phyloP scores from a whole-genome alignment of 2,888 invertebrate species.

The Alloscopus bannaensis region DNA sequence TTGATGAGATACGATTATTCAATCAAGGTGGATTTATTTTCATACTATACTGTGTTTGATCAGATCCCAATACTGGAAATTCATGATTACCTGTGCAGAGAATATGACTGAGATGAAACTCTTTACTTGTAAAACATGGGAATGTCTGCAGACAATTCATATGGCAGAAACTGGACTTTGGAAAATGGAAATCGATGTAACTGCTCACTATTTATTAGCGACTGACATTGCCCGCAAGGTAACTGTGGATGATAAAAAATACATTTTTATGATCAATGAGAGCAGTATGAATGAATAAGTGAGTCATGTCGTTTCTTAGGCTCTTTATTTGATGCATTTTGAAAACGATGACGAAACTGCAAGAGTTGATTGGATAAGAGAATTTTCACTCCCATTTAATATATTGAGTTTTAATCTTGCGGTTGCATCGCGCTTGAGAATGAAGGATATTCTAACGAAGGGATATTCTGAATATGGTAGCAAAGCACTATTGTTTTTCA shows the following conservation, averaged over 20 bases:
- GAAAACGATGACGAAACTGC: slow-evolving; percentile 81
- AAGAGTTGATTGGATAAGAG: slow-evolving; percentile 85
- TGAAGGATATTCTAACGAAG: slow-evolving; percentile 74
- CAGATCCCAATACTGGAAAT: slow-evolving; percentile 93
- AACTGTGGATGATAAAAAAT: slow-evolving; percentile 57
- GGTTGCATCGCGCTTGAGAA: slow-evolving; percentile 81
- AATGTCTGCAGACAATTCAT: slow-evolving; percentile 90
- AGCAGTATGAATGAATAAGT: neutral
- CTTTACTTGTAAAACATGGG: slow-evolving; percentile 97
- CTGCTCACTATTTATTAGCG: slow-evolving; percentile 89
- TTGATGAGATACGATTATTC: too few relatives aligned
- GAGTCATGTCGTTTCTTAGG: slow-evolving; percentile 74
- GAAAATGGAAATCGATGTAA: slow-evolving; percentile 81
- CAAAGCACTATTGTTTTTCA: neutral
- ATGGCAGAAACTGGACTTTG: slow-evolving; percentile 76
- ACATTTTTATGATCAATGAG: neutral
- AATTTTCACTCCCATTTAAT: slow-evolving; percentile 90
- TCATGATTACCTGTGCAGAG: slow-evolving; percentile 92
- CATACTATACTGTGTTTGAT: neutral
- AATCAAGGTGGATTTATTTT: neutral
- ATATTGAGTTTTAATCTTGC: slow-evolving; percentile 92
- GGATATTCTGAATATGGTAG: slow-evolving; percentile 64
- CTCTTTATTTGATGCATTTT: slow-evolving; percentile 86
- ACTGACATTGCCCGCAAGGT: slow-evolving; percentile 90
- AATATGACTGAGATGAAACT: slow-evolving; percentile 92